phyloP scores from a whole-genome alignment of 2,113 vertebrate species.

The Callocephalon fimbriatum region DNA sequence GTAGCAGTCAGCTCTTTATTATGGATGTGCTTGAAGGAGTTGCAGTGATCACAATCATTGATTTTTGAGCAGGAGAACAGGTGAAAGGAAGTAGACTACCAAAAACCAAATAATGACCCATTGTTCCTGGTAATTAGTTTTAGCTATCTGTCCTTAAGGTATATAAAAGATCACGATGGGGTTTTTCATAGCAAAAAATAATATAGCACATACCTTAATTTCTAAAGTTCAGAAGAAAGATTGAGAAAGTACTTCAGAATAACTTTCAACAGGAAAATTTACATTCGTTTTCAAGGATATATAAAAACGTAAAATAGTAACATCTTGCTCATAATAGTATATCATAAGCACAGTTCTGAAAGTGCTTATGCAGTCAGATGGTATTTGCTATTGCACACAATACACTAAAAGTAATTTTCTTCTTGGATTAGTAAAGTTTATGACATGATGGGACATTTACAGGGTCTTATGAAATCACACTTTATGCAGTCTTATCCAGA shows the following conservation, averaged over 20 bases:
- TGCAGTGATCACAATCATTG: background rate
- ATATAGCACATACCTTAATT: background rate
- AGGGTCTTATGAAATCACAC: background rate
- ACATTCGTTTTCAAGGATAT: background rate
- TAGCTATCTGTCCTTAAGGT: background rate
- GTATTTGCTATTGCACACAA: background rate
- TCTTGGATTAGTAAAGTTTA: background rate
- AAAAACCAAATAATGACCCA: background rate
- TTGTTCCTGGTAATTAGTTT: constrained; percentile 17
- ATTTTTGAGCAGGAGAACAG: background rate
- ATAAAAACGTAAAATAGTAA: background rate
- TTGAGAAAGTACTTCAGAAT: background rate
- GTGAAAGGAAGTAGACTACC: background rate
- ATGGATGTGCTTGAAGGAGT: background rate
- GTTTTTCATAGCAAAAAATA: background rate
- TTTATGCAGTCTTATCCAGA: background rate
- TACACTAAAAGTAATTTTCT: background rate
- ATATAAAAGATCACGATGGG: background rate
- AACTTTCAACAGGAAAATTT: background rate
- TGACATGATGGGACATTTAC: background rate
- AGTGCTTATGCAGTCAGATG: background rate
- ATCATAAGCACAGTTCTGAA: background rate
- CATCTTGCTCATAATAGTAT: background rate
- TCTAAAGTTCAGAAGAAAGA: background rate
- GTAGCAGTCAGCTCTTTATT: background rate